Conservation (phyloP, 1,140 invertebrate species). For the Dendrolimus punctatus region DNA sequence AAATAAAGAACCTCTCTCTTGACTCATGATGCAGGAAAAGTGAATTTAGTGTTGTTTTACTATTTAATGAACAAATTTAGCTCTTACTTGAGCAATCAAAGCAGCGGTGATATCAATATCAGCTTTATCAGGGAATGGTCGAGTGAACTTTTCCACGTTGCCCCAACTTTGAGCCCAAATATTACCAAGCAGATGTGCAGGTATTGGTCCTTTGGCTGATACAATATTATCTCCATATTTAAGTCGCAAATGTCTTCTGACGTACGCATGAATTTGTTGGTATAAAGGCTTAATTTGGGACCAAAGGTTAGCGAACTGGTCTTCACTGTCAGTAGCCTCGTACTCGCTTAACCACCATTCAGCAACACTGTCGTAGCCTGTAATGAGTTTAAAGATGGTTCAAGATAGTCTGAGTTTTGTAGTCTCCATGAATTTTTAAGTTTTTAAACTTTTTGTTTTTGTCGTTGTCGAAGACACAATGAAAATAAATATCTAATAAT, state of each 20-base stretch:
- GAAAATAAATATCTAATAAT: too few relatives aligned
- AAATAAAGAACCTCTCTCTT: too few relatives aligned
- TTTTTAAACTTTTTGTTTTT: too few relatives aligned
- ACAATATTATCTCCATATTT: conserved; percentile 81
- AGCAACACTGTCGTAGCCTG: conserved; percentile 56
- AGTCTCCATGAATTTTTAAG: too few relatives aligned
- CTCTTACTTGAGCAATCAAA: conserved; percentile 77
- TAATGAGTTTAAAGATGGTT: background rate
- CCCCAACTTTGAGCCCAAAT: conserved; percentile 95
- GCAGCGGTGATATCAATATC: conserved; percentile 80
- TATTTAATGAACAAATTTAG: too few relatives aligned
- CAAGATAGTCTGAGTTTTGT: background rate
- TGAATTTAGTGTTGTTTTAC: too few relatives aligned
- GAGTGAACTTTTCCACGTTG: conserved; percentile 78
- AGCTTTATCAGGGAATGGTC: conserved; percentile 82
- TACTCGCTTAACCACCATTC: conserved; percentile 70
- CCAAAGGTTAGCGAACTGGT: conserved; percentile 70
- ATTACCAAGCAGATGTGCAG: conserved; percentile 91
- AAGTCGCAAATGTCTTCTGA: conserved; percentile 79
- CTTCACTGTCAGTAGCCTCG: conserved; percentile 65
- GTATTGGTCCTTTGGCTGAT: conserved; percentile 83
- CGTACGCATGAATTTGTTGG: conserved; percentile 89
- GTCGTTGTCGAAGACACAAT: too few relatives aligned
- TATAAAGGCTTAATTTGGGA: conserved; percentile 85
- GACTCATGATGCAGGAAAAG: too few relatives aligned